These are phyloP conservation scores for Keiferia lycopersicella DNA, from an alignment of 2,888 invertebrate genomes.

Conservation along the genomic window DNA sequence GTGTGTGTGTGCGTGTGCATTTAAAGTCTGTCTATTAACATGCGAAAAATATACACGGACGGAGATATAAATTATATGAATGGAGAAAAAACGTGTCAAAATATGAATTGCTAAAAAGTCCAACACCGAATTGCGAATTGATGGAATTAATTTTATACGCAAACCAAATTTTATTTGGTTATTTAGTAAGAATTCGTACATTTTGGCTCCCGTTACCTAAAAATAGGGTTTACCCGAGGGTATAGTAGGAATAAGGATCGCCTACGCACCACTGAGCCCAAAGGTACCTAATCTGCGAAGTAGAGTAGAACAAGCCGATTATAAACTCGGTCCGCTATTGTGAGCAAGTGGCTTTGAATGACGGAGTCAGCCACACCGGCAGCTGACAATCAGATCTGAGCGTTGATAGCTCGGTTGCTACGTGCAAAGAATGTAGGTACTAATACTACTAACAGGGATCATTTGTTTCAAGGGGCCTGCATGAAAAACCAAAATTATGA, in stretches of 20 bases:
- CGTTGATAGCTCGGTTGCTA: too few relatives aligned
- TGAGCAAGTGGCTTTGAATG: conserved; percentile 8
- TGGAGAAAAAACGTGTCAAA: background rate
- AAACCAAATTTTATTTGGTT: too few relatives aligned
- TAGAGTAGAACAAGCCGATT: conserved; percentile 10
- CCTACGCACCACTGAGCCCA: too few relatives aligned
- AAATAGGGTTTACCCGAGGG: too few relatives aligned
- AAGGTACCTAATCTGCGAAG: background rate
- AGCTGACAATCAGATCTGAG: background rate
- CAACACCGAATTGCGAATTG: background rate
- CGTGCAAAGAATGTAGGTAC: too few relatives aligned
- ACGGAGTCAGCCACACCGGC: background rate
- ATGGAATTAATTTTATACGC: background rate
- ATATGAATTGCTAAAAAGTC: background rate
- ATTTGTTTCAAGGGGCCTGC: too few relatives aligned
- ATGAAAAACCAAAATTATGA: too few relatives aligned
- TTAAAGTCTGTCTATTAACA: background rate
- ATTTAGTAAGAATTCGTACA: too few relatives aligned
- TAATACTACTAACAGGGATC: too few relatives aligned
- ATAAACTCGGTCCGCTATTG: background rate
- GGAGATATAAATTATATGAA: background rate
- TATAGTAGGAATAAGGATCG: too few relatives aligned
- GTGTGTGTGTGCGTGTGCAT: too few relatives aligned
- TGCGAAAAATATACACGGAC: background rate
- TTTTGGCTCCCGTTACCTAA: too few relatives aligned